Conservation (phyloP, 2,797 vertebrate species). For the Spheniscus humboldti region DNA sequence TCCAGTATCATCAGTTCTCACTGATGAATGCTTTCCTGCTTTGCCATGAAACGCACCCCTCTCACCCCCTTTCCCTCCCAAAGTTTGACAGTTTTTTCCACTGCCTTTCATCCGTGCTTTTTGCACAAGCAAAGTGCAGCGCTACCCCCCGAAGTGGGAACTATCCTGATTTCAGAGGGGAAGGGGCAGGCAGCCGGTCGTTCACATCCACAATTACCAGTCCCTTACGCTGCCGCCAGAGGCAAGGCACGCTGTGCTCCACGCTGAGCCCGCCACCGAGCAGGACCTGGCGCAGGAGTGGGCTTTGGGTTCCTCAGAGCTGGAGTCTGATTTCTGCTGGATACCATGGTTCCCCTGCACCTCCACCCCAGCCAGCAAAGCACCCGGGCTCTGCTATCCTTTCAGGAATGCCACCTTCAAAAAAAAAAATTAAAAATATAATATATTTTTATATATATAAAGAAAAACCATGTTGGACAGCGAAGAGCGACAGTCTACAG, state of each 20-base stretch:
- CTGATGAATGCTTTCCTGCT: not conserved
- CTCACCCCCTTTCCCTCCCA: not conserved
- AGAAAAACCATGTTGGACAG: fast-evolving
- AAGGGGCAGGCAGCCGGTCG: not conserved
- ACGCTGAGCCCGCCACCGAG: fast-evolving
- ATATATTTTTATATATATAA: fast-evolving
- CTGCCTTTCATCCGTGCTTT: not conserved
- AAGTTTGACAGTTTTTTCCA: not conserved
- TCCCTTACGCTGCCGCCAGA: fast-evolving
- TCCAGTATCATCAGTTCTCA: not conserved
- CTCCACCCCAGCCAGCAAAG: not conserved
- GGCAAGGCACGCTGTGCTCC: not conserved
- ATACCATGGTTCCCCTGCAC: not conserved
- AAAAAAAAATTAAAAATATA: not conserved
- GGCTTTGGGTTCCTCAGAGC: not conserved
- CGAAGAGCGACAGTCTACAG: not conserved
- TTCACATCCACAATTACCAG: not conserved
- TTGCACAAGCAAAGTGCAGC: not conserved
- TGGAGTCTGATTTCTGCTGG: not conserved
- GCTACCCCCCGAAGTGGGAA: fast-evolving
- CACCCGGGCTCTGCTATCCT: fast-evolving
- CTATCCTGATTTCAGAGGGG: not conserved
- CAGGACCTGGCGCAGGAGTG: fast-evolving
- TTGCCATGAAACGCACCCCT: fast-evolving
- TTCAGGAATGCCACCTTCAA: not conserved